These are phyloP conservation scores for Pangasianodon hypophthalmus DNA, from an alignment of 2,113 vertebrate species.

Conservation along the genomic window DNA sequence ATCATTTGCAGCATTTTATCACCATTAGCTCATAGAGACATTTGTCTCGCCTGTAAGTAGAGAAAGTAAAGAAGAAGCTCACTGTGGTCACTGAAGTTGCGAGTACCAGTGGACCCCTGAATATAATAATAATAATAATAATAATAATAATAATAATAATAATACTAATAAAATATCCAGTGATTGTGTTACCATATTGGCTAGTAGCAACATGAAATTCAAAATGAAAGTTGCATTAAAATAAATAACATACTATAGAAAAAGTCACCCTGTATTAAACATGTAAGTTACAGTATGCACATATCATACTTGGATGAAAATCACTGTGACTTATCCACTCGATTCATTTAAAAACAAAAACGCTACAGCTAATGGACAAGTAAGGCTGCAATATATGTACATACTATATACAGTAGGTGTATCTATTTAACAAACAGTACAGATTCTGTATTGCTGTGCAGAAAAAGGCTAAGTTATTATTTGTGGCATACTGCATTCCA, in stretches of 20 bases:
- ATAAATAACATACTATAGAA: not conserved
- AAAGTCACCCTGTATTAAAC: not conserved
- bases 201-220: not conserved
- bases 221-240: not conserved
- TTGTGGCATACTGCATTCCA: not conserved
- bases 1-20: conserved; percentile 37
- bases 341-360: not conserved
- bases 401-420: not conserved
- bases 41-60: not conserved
- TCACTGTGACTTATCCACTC: not conserved
- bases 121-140: not conserved
- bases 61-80: conserved; percentile 26
- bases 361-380: not conserved
- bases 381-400: not conserved
- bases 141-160: not conserved
- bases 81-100: conserved; percentile 19
- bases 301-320: not conserved
- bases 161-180: not conserved
- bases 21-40: not conserved
- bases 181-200: not conserved
- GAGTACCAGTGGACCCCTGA: no score
- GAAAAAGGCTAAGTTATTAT: not conserved
- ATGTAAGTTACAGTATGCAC: not conserved
- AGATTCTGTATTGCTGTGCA: not conserved
- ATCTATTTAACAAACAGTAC: not conserved